Evolutionary conservation across 2,113 vertebrate genomes (phyloP), one percentile per base, ranked within the genome.

Genomic region (Chrysochloris asiatica): DNA sequence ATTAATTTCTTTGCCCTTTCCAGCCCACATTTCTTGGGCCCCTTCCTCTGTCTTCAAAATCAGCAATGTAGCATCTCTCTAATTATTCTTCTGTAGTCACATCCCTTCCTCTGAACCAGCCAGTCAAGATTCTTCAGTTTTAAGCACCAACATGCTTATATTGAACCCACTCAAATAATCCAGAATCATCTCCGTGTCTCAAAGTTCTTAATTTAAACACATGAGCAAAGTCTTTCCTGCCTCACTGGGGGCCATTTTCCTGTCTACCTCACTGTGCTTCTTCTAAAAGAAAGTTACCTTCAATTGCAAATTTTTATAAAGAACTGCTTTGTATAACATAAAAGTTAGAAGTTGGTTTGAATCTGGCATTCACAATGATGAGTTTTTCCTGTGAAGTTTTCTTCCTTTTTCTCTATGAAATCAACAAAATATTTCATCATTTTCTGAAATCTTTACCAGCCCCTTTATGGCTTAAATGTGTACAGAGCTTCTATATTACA

Each of bases 361-460:
- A 92, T 54, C 30, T 91, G 61, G 47, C 86, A 26, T 86, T 71
- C 71, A 81, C 67, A 88, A 47, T 10, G 0, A 2, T 67, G 83
- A 91, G 47, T 92, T 75, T 95, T 75, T 95, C 94, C 77, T 93
- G 7, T 61, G 43, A 61, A 41, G 0, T 78, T 94, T 81, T 85
- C 81, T 95, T 54, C 72, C 48, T 38, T 77, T 67, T 8, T 1
- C 17, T 75, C n/a, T 90, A 19, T 82, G 82, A 95, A 92, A 86
- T 88, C 87, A 45, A 88, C 63, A 93, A 38, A 73, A 71, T 90
- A 95, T 85, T 95, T 93, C 75, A 96, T 86, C 73, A 89, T 86
- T 94, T 94, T 94, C 59, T 52, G 75, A 86, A 95, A 59, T 2
- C 45, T 77, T 85, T 36, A 90, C 83, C 67, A 56, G 43, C 3